Base-by-base conservation (phyloP, 1,140 invertebrate species). In the Oryctes rhinoceros region DNA sequence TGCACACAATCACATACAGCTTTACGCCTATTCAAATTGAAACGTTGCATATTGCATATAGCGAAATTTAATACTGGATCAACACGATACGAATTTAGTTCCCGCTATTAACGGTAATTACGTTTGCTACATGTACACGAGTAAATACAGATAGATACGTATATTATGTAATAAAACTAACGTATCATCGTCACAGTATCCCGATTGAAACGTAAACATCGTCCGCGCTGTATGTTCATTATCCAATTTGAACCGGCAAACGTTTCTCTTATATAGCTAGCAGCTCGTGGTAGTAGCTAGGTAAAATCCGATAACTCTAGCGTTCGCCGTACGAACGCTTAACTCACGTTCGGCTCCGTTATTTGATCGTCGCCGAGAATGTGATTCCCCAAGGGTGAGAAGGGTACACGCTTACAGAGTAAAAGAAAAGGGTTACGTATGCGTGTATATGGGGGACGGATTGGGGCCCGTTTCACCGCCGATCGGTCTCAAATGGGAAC, bases 241-340 rank as follows among this genome's bases (percentile, higher is more conserved):
- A 59, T 59, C 53, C 53, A 59, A 59, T 59, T 59, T 59, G 53
- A 59, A 59, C n/a, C 53, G n/a, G 15, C 53, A 59, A 59, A 59
- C 18, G 53, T 59, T 59, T 59, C 53, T 59, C 53, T 59, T 59
- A 18, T 53, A 53, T 15, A 59, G 15, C 15, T 18, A 1, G 49
- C 2, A 18, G n/a, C 53, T 44, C 39, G 39, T 44, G 39, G 39
- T 4, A 10, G 39, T 44, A 5, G 1, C 0, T 44, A 44, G 9
- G 39, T 44, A 44, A 10, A 44, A 44, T 44, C 39, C 39, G 39
- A 44, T 44, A 44, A 44, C 39, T 59, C 13, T 6, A 6, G 15
- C 53, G 53, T n/a, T n/a, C 53, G 4, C 7, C 53, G 53, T n/a
- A 6, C 15, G 6, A 59, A 15, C n/a, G 18, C 18, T 59, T 59